Base-by-base conservation (phyloP, 2,888 invertebrate species). In the Macrophya annulata region DNA sequence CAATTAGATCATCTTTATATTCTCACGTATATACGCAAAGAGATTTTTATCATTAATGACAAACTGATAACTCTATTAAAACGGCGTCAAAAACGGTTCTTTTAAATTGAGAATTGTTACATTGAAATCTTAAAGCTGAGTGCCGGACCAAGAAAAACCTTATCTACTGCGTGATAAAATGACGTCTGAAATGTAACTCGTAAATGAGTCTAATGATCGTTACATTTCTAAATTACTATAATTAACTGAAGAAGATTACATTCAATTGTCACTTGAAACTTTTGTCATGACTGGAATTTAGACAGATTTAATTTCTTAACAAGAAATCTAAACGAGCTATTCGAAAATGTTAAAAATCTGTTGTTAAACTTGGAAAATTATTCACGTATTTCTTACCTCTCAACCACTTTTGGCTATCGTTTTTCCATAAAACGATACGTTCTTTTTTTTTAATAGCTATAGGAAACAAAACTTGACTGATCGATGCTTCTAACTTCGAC, bases 231-330 rank as follows among this genome's bases (percentile, higher is more conserved):
- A 77, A 55, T 77, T 31, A 55, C 31, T 31, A 55, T 77, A 77
- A 77, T 77, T 51, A 77, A 37, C n/a, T 15, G n/a, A 9, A 77
- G 77, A 10, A 77, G 51, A 77, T 77, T 37, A 77, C 25, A 37
- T 37, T 55, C 55, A 77, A 77, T 77, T 17, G 51, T 77, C 17
- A n/a, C 31, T 17, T 55, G 37, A 77, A 77, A 37, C 77, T 77
- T 77, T 77, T 4, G 77, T 77, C 31, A 37, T 31, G 17, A 55
- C 51, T 77, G 15, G 77, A 8, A 77, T 77, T 77, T 55, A n/a
- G 55, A 77, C 8, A n/a, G 77, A 31, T 77, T 77, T 51, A 15
- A 68, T 37, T 68, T 68, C 68, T 37, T 10, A 15, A 17, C 72
- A 71, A 71, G 40, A 40, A 15, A n/a, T 62, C 8, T 74, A 8